Conservation (phyloP, 2,888 invertebrate genomes). For the Caenorhabditis panamensis region DNA sequence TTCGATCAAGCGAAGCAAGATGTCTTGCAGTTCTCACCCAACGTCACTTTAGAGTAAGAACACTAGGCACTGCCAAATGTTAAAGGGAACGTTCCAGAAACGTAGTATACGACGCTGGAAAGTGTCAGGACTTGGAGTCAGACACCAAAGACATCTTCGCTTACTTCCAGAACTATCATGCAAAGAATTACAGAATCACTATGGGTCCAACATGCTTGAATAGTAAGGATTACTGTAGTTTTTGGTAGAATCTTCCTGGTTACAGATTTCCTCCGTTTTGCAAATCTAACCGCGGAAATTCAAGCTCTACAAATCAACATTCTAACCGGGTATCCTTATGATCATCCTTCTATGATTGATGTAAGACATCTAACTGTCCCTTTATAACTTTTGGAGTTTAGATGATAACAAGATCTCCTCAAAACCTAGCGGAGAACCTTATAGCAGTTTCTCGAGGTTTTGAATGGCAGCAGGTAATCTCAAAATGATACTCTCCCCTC, state of each 20-base stretch:
- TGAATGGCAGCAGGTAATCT: conserved; percentile 58
- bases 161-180: conserved; percentile 44
- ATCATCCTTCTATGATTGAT: conserved; percentile 57
- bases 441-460: conserved; percentile 52
- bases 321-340: conserved; percentile 34
- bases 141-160: conserved; percentile 39
- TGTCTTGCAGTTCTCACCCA: conserved; percentile 36
- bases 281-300: conserved; percentile 48
- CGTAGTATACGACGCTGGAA: conserved; percentile 4
- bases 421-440: conserved; percentile 62
- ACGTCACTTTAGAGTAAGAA: conserved; percentile 48
- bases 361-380: conserved; percentile 6
- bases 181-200: conserved; percentile 38
- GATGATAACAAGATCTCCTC: conserved; percentile 61
- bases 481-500: too few species aligned
- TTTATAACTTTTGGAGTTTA: conserved; percentile 1
- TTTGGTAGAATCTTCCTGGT: background rate
- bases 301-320: conserved; percentile 47
- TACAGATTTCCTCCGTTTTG: conserved; percentile 55
- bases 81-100: conserved; percentile 30
- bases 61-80: background rate
- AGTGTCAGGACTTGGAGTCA: conserved; percentile 26
- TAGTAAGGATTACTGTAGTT: conserved; percentile 32
- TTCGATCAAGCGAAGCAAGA: conserved; percentile 34
- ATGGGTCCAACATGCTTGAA: conserved; percentile 52